Percentiles rank a stretch among this genome's conserved stretches.
These are phyloP conservation scores for Aurelia aurita complex sp. Pacific DNA, from an alignment of 30 jellyfish, hydroid and myxozoan species.

Conservation along the genomic window DNA sequence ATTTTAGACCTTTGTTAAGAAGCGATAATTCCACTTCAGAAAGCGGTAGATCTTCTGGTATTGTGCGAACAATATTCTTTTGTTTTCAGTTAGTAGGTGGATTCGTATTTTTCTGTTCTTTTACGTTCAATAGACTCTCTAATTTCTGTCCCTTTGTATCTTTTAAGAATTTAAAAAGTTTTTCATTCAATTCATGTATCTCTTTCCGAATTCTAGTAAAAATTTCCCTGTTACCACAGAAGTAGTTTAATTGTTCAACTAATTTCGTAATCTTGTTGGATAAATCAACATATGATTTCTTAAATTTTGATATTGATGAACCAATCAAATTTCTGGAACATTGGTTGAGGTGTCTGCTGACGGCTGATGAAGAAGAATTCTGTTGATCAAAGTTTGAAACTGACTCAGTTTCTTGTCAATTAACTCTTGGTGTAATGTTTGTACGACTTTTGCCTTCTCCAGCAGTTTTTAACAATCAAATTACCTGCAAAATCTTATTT, in stretches of 20 bases:
- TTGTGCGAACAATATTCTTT: background rate
- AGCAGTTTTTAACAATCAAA: too few relatives aligned
- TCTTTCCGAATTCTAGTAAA: background rate
- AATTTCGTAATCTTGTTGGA: background rate
- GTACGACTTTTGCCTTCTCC: too few relatives aligned
- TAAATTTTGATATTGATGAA: background rate
- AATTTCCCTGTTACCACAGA: background rate
- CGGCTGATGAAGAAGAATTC: background rate
- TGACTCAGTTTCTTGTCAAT: too few relatives aligned
- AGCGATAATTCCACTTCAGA: background rate
- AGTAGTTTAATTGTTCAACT: background rate
- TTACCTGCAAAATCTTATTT: too few relatives aligned
- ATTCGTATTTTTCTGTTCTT: background rate
- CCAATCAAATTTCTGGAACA: background rate
- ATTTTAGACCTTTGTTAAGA: slow-evolving; percentile 5
- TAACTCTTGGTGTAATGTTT: too few relatives aligned
- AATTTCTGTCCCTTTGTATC: background rate
- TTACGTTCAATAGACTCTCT: background rate
- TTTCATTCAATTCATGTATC: background rate
- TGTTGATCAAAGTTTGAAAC: too few relatives aligned
- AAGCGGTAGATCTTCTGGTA: slow-evolving; percentile 19
- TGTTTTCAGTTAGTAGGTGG: background rate
- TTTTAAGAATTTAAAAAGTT: background rate
- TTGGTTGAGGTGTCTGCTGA: background rate
- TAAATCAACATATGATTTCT: background rate